phyloP scores from a whole-genome alignment of 2,797 vertebrate species.

The Gallinago stenura region DNA sequence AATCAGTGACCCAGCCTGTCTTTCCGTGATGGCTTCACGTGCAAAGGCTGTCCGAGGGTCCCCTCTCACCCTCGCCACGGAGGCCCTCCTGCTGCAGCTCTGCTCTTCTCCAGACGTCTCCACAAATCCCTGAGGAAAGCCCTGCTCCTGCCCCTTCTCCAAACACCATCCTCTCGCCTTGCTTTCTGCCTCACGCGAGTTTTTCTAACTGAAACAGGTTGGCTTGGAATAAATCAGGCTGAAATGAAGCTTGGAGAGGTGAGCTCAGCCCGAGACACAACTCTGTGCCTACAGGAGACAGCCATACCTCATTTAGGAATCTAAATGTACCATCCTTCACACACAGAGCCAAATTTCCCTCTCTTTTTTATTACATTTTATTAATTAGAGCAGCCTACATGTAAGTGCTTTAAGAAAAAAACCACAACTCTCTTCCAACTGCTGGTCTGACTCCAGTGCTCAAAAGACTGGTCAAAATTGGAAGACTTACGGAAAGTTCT shows the following conservation, averaged over 20 bases:
- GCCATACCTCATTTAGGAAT: neutral
- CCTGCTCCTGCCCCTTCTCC: neutral
- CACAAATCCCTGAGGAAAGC: neutral
- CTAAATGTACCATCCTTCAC: neutral
- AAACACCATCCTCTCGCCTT: neutral
- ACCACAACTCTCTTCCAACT: neutral
- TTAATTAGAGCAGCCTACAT: neutral
- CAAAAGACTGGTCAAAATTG: neutral
- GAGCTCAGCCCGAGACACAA: neutral
- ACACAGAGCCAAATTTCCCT: neutral
- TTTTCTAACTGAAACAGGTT: neutral
- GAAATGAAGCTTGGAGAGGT: neutral
- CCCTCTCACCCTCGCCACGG: accelerated
- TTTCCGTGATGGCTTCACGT: neutral
- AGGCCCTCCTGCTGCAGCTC: neutral
- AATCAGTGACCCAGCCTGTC: neutral
- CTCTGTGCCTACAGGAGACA: neutral
- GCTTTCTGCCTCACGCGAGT: neutral
- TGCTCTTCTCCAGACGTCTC: neutral
- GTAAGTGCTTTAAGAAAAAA: neutral
- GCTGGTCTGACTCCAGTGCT: neutral
- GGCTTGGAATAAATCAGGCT: slow-evolving; percentile 16
- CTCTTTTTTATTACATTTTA: neutral
- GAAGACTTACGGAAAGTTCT: neutral
- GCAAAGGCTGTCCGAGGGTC: slow-evolving; percentile 6